A percentile compares a stretch with the other conserved stretches of the same genome.
Conservation (phyloP, 1,140 invertebrate genomes). For the Leptoteleia sp. region DNA sequence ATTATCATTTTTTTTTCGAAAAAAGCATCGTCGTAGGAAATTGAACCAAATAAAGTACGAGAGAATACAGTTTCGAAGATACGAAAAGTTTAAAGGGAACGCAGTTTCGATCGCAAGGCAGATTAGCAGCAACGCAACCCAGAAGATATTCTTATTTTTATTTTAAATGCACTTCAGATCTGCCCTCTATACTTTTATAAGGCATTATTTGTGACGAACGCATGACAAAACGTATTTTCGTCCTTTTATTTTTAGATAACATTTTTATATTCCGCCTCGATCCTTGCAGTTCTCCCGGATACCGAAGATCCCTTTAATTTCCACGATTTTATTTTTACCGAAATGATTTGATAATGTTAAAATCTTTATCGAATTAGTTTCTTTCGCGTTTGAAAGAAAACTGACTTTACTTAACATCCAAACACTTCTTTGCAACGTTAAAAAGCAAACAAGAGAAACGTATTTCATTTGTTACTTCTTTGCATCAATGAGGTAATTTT, state of each 20-base stretch:
- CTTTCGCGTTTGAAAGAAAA: slow-evolving; percentile 8
- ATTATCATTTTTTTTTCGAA: no score
- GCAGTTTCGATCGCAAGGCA: slow-evolving; percentile 4
- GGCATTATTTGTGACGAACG: slow-evolving; percentile 1
- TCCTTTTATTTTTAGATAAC: slow-evolving; percentile 2
- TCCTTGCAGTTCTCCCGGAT: slow-evolving; percentile 9
- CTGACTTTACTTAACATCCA: slow-evolving; percentile 17
- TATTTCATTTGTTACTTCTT: no score
- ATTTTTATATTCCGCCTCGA: slow-evolving; percentile 6
- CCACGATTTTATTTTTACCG: neutral
- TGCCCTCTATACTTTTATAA: neutral
- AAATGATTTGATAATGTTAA: no score
- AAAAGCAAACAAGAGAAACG: no score
- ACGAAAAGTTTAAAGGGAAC: slow-evolving; percentile 11
- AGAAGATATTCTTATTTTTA: slow-evolving; percentile 7
- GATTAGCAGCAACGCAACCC: slow-evolving; percentile 7
- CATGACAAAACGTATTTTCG: slow-evolving; percentile 3
- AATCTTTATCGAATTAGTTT: neutral
- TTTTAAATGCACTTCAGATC: neutral
- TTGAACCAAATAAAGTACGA: slow-evolving; percentile 1
- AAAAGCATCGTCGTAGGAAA: neutral
- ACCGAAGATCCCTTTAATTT: slow-evolving; percentile 20
- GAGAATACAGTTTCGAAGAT: slow-evolving; percentile 1
- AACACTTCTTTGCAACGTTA: no score
- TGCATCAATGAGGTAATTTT: no score